Evolutionary conservation across 2,888 invertebrate species (phyloP), one percentile per base, ranked within the genome.

Genomic region (Trichacis sp.): DNA sequence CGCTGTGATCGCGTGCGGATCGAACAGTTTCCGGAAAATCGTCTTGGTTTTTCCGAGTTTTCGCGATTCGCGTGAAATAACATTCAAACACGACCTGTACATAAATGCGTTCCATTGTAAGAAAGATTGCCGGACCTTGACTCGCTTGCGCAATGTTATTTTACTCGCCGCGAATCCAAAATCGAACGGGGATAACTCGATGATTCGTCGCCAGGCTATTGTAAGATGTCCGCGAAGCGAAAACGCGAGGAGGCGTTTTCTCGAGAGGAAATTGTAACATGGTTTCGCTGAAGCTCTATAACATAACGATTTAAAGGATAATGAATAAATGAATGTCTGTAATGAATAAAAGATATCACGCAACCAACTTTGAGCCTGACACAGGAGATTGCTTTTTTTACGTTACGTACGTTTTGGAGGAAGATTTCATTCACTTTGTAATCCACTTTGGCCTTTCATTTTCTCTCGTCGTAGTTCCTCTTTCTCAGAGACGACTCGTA

Each of bases 301-400:
- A 74, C 76, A 77, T 81, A 79, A 79, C 64, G 72, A 78, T 73
- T 71, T 71, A 80, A 82, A 79, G 79, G 72, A 83, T 81, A 81
- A 83, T 82, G 76, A 78, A 79, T 78, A 81, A 76, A 77, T 83
- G 75, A 80, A 82, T 83, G 81, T 82, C 81, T 83, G 82, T 83
- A 82, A 82, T 79, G 77, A 83, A 83, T 81, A 82, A 82, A 81
- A 76, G 76, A 73, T 79, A 81, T 77, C 77, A 82, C 76, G 77
- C 75, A 79, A 72, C 63, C 68, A 69, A 73, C 63, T 56, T 67
- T 63, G 63, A 68, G 49, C 68, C 70, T 68, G 64, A 67, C 58
- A 61, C 36, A 40, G 64, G 52, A 58, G 49, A 67, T 52, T 63
- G 72, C 60, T 71, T 73, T 60, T 59, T 73, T 69, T 51, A 61